Percentiles rank a stretch among this genome's conserved stretches.
phyloP scores from a whole-genome alignment of 2,113 vertebrate genomes.

The Heptranchias perlo region DNA sequence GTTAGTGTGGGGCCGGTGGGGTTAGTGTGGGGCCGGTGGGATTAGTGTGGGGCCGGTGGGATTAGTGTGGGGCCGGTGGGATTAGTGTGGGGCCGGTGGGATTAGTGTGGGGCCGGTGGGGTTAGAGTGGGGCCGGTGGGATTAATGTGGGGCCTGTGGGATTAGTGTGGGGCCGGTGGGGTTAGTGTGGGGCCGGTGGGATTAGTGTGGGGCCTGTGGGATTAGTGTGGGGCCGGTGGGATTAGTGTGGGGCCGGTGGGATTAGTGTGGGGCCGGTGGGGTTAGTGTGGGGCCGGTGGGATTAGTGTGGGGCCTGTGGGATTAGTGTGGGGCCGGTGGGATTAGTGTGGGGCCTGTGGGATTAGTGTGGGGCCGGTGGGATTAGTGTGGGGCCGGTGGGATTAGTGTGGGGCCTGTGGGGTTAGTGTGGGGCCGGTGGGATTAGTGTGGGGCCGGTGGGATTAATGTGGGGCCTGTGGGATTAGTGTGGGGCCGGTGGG shows the following conservation, averaged over 20 bases:
- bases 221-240: not conserved
- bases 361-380: not conserved
- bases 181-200: not conserved
- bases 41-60: too few relatives aligned
- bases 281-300: not conserved
- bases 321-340: not conserved
- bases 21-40: not conserved
- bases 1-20: not conserved
- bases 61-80: not conserved
- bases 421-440: not conserved
- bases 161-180: not conserved
- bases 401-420: too few relatives aligned
- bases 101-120: not conserved
- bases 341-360: not conserved
- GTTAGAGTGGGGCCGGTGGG: not conserved
- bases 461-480: not conserved
- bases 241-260: not conserved
- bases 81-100: not conserved
- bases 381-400: not conserved
- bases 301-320: too few relatives aligned
- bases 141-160: too few relatives aligned
- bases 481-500: not conserved
- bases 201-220: too few relatives aligned
- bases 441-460: not conserved
- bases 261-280: not conserved